These are phyloP conservation scores for Leptatherina wallacei DNA, from an alignment of 2,797 vertebrate genomes.

Conservation along the genomic window DNA sequence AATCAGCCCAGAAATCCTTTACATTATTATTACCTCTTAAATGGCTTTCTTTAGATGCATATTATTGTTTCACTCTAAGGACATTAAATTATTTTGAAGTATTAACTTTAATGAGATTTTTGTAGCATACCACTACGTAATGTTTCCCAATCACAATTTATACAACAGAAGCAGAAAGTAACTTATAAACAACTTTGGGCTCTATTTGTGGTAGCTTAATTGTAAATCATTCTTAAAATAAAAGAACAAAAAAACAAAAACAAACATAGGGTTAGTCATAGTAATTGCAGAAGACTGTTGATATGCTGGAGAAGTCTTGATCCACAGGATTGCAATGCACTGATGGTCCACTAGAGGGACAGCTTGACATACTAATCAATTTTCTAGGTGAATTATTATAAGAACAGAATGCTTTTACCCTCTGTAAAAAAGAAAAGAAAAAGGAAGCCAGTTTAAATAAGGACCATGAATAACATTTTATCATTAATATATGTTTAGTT, in stretches of 20 bases:
- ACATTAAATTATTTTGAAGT: too few relatives aligned
- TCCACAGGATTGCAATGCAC: constrained; percentile 1
- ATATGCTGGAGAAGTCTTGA: neutral
- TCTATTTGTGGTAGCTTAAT: neutral
- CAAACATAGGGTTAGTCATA: neutral
- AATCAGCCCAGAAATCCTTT: neutral
- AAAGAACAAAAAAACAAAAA: too few relatives aligned
- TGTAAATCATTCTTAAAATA: neutral
- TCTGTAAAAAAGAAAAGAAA: too few relatives aligned
- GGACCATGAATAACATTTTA: neutral
- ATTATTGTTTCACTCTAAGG: too few relatives aligned
- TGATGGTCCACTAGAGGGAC: constrained; percentile 41
- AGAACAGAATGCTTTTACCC: neutral
- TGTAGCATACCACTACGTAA: neutral
- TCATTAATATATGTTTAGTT: neutral
- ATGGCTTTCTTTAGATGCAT: neutral
- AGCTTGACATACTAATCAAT: constrained; percentile 9
- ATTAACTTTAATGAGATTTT: neutral
- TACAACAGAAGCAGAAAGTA: neutral
- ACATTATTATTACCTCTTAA: neutral
- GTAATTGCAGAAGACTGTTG: neutral
- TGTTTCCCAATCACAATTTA: neutral
- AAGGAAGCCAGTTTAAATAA: neutral
- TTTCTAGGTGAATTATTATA: neutral
- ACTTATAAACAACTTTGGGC: neutral